These are phyloP conservation scores for Eilema sororculum DNA, from an alignment of 2,888 invertebrate genomes.

Conservation along the genomic window DNA sequence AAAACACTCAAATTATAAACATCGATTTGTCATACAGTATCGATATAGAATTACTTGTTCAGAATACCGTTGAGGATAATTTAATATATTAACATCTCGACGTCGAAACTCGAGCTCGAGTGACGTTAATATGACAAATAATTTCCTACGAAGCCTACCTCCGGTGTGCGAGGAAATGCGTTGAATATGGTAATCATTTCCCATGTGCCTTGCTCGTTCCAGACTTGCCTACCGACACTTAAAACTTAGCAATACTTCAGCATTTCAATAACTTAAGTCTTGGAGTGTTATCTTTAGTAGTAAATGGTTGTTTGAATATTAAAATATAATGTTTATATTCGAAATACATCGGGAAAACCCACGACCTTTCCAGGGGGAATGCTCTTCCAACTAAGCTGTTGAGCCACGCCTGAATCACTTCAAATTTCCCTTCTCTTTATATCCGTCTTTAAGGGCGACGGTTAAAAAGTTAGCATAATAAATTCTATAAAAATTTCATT, in stretches of 20 bases:
- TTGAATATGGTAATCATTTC: constrained; percentile 83
- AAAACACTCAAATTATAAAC: constrained; percentile 45
- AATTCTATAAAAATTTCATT: no score
- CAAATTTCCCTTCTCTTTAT: no score
- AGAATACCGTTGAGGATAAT: constrained; percentile 71
- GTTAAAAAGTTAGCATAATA: no score
- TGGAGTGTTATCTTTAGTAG: constrained; percentile 32
- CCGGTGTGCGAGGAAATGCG: constrained; percentile 70
- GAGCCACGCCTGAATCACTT: no score
- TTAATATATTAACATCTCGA: constrained; percentile 80
- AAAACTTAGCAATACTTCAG: constrained; percentile 71
- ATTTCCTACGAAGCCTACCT: constrained; percentile 80
- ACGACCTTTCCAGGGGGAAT: no score
- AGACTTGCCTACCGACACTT: constrained; percentile 63
- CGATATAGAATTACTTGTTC: constrained; percentile 62
- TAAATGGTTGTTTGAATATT: constrained; percentile 8
- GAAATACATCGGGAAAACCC: no score
- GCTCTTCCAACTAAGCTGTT: no score
- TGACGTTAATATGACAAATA: constrained; percentile 86
- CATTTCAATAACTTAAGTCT: constrained; percentile 55
- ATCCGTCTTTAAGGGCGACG: no score
- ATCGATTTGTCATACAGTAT: constrained; percentile 56
- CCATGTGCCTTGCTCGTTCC: constrained; percentile 69
- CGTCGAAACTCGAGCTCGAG: constrained; percentile 72
- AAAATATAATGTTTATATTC: not conserved